These are phyloP conservation scores for Rhabdornis inornatus DNA, from an alignment of 2,113 vertebrate species.

Conservation along the genomic window DNA sequence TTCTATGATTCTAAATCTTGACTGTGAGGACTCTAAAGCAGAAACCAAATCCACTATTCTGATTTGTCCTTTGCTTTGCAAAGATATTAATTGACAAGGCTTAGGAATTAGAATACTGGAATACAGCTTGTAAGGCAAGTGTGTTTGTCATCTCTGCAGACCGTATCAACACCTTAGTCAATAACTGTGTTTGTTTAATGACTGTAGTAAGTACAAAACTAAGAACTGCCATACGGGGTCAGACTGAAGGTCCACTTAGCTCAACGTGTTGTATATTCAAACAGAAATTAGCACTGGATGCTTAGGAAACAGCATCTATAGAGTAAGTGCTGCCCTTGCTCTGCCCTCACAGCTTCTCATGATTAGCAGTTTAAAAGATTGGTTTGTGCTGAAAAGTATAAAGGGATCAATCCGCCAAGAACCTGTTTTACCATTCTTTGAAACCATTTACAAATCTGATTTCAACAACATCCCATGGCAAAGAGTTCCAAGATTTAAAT, in stretches of 20 bases:
- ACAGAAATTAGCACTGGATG: neutral
- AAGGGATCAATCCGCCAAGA: neutral
- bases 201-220: neutral
- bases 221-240: neutral
- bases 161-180: neutral
- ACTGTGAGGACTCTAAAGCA: neutral
- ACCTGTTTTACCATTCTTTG: neutral
- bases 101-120: neutral
- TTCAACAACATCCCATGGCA: neutral
- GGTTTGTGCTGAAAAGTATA: neutral
- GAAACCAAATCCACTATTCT: neutral
- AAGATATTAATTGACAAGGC: neutral
- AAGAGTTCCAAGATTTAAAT: neutral
- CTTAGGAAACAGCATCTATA: neutral
- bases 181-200: conserved; percentile 38
- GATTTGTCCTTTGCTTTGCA: neutral
- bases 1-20: neutral
- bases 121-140: neutral
- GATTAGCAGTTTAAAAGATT: neutral
- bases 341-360: neutral
- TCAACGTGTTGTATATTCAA: neutral
- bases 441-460: neutral
- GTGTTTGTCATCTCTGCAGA: neutral
- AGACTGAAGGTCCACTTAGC: neutral
- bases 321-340: neutral